These are phyloP conservation scores for Calameuta pallipes DNA, from an alignment of 2,888 invertebrate genomes.

Conservation along the genomic window DNA sequence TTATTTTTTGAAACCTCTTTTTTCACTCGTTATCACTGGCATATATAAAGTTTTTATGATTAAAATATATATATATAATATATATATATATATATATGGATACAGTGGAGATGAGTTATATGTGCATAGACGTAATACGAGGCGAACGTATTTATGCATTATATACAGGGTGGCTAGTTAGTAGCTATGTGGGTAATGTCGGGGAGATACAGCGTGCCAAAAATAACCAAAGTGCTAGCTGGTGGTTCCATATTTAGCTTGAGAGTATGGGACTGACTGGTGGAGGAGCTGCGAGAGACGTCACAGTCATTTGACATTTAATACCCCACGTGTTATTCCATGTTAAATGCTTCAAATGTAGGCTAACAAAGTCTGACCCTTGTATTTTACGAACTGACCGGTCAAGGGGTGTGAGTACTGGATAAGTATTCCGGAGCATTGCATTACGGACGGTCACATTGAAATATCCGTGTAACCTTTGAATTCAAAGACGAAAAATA, in stretches of 20 bases:
- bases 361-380: not conserved
- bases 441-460: not conserved
- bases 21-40: not conserved
- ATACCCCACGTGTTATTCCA: conserved; percentile 35
- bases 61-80: not conserved
- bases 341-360: not conserved
- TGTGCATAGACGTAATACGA: conserved; percentile 19
- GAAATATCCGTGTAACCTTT: not conserved
- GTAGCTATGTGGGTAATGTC: conserved; percentile 21
- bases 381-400: not conserved
- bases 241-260: conserved; percentile 51
- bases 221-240: conserved; percentile 41
- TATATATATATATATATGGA: not conserved
- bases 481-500: not conserved
- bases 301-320: conserved; percentile 37
- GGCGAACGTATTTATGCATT: not conserved
- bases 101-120: conserved; percentile 20
- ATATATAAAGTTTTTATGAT: not conserved
- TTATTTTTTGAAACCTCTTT: not conserved
- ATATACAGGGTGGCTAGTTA: conserved; percentile 19
- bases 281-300: conserved; percentile 19
- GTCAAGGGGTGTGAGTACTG: not conserved
- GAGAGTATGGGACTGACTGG: conserved; percentile 33
- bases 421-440: not conserved
- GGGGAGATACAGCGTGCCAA: conserved; percentile 37